phyloP scores from a whole-genome alignment of 2,797 vertebrate species.

The Helarctos malayanus region DNA sequence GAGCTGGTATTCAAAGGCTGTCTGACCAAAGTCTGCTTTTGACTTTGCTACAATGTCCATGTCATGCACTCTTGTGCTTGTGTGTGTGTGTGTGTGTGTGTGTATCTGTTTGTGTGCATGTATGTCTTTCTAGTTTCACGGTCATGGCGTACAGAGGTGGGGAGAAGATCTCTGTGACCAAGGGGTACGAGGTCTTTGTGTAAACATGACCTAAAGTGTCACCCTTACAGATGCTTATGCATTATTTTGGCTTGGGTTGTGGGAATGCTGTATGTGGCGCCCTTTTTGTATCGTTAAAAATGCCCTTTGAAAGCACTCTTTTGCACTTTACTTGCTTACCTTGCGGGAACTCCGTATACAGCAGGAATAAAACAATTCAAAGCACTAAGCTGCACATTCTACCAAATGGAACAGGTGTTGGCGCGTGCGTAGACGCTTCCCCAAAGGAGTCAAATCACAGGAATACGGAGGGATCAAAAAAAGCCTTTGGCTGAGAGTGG shows the following conservation, averaged over 20 bases:
- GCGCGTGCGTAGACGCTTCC: not conserved
- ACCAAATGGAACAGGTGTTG: slow-evolving; percentile 23
- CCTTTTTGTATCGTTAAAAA: slow-evolving; percentile 40
- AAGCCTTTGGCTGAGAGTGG: not conserved
- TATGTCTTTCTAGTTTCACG: not conserved
- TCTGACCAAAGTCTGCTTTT: slow-evolving; percentile 62
- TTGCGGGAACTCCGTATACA: slow-evolving; percentile 45
- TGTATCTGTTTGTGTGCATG: not conserved
- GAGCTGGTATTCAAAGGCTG: not conserved
- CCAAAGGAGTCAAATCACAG: not conserved
- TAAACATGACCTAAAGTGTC: not conserved
- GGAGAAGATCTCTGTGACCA: not conserved
- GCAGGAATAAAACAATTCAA: slow-evolving; percentile 68
- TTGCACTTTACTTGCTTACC: slow-evolving; percentile 72
- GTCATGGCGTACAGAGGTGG: not conserved
- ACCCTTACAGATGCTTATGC: not conserved
- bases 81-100: not conserved
- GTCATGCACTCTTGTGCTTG: not conserved
- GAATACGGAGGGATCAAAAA: not conserved
- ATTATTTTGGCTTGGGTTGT: not conserved
- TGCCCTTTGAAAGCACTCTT: slow-evolving; percentile 32
- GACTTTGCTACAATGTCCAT: not conserved
- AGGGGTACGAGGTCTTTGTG: not conserved
- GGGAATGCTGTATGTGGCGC: not conserved
- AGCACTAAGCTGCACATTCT: not conserved